Base-by-base conservation (phyloP, 2,797 vertebrate species). In the Yasuhikotakia modesta region DNA sequence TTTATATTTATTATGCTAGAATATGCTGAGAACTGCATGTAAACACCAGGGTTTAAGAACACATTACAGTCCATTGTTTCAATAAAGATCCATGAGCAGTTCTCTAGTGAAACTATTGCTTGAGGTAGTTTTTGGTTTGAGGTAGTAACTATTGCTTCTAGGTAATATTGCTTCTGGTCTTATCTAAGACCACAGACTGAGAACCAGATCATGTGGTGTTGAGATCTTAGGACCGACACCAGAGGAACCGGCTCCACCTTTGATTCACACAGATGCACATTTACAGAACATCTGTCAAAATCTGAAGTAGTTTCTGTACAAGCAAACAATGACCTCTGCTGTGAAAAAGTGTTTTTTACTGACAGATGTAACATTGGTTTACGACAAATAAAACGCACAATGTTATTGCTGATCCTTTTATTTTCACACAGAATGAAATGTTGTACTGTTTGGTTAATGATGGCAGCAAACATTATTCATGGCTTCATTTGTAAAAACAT, bases 1-100 rank as follows among this genome's bases (percentile, higher is more conserved):
- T 48, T 19, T 39, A 61, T 52, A 61, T 52, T 70, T 30, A 52
- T 19, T 60, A 68, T 66, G 52, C 73, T 58, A 76, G 35, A 21
- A 67, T 65, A 65, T 0, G n/a, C 46, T 52, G 12, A 45, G 24
- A 57, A 19, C 17, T 39, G 24, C 52, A 68, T 22, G 68, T 68
- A 14, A 58, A 73, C 45, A 35, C 5, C 13, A 58, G 22, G 13
- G 57, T 16, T 27, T 4, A 13, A 27, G 57, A 58, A 1, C 6
- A 4, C 48, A 27, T 39, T 6, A 5, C 27, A 24, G 22, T 7
- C 5, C 14, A 8, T 27, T 58, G 24, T 5, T 58, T 12, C 24
- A 27, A 27, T 58, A 24, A 53, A 24, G 4, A 57, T 12, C 21
- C 22, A 11, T 57, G 53, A 57, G 11, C 21, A 55, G 14, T 55